Evolutionary conservation across 1,140 invertebrate genomes (phyloP).

Genomic region (Drosophila sulfurigaster): DNA sequence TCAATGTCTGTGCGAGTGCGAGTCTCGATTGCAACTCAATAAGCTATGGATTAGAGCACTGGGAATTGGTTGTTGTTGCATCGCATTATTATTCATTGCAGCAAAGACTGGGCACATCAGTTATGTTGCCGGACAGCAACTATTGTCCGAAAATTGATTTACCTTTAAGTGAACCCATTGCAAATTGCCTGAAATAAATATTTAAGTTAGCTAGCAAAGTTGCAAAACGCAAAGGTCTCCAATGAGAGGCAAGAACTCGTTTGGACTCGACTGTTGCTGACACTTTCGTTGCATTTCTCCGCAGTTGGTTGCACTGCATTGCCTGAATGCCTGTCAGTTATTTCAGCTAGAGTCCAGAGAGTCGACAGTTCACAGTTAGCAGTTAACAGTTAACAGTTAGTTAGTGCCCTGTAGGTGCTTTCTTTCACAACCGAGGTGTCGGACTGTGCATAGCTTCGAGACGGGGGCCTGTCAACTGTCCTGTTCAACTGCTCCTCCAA

Average conservation of each 20-base stretch:
- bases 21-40: constrained; percentile 72
- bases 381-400: constrained; percentile 47
- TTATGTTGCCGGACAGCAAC: constrained; percentile 39
- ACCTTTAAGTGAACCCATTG: constrained; percentile 38
- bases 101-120: constrained; percentile 50
- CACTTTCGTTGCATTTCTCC: constrained; percentile 44
- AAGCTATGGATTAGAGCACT: constrained; percentile 66
- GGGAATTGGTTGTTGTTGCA: constrained; percentile 59
- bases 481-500: constrained; percentile 5
- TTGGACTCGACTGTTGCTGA: constrained; percentile 47
- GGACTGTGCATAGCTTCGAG: constrained; percentile 18
- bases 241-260: neutral
- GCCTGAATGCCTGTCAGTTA: constrained; percentile 68
- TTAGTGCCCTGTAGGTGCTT: constrained; percentile 26
- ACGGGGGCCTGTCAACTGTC: constrained; percentile 22
- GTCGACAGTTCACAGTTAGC: constrained; percentile 40
- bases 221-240: neutral
- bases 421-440: constrained; percentile 41
- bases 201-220: constrained; percentile 23
- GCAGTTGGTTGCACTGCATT: constrained; percentile 49
- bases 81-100: constrained; percentile 78
- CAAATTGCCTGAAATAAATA: constrained; percentile 35
- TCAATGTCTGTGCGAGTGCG: constrained; percentile 33
- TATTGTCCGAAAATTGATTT: constrained; percentile 54
- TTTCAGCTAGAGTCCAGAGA: constrained; percentile 21